Conservation (phyloP, 2,888 invertebrate genomes). For the Myopa testacea region DNA sequence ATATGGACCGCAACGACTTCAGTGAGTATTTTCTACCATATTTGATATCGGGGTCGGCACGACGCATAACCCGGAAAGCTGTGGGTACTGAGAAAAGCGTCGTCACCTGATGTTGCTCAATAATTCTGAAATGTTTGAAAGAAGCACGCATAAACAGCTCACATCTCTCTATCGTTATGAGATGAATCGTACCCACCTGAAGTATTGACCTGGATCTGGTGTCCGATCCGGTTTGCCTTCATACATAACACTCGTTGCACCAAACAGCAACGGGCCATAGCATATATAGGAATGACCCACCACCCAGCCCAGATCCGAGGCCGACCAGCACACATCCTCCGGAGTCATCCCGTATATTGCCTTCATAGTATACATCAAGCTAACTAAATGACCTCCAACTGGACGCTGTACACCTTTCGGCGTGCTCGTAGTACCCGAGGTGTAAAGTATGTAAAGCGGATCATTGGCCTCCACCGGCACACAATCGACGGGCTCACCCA, state of each 20-base stretch:
- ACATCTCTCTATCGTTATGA: too few species aligned
- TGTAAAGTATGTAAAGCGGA: conserved; percentile 91
- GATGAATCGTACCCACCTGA: conserved; percentile 72
- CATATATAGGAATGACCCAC: conserved; percentile 96
- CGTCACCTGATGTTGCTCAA: conserved; percentile 87
- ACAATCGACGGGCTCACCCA: conserved; percentile 79
- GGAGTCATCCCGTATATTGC: conserved; percentile 82
- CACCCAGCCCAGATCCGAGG: conserved; percentile 82
- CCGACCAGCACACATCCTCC: conserved; percentile 93
- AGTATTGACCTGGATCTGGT: conserved; percentile 92
- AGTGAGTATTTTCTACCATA: conserved; percentile 78
- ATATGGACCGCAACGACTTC: conserved; percentile 78
- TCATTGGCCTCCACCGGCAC: conserved; percentile 90
- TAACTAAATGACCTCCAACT: conserved; percentile 88
- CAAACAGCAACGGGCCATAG: conserved; percentile 87
- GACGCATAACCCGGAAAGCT: conserved; percentile 83
- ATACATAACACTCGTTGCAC: conserved; percentile 83
- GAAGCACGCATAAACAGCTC: neutral
- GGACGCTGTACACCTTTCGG: conserved; percentile 87
- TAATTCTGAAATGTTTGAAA: conserved; percentile 73
- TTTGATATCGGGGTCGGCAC: conserved; percentile 81
- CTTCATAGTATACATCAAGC: conserved; percentile 86
- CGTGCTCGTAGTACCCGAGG: conserved; percentile 86
- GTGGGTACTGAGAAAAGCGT: conserved; percentile 92
- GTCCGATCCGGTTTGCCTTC: conserved; percentile 96